A percentile compares a stretch with the other conserved stretches of the same genome.
These are phyloP conservation scores for Thamnophis elegans DNA, from an alignment of 2,797 vertebrate species.

Conservation along the genomic window DNA sequence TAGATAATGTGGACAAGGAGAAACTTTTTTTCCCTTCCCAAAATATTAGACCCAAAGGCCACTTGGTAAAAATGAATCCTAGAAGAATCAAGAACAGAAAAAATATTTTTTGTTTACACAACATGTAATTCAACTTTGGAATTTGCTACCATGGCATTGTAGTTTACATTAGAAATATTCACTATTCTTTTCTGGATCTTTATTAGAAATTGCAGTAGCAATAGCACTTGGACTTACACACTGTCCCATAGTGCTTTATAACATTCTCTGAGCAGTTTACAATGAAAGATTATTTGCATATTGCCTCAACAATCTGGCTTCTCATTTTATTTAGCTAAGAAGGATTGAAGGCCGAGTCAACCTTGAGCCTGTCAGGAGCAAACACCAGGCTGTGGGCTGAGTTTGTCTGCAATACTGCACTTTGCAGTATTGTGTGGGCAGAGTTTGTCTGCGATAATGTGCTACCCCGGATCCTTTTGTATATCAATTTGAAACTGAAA, in stretches of 20 bases:
- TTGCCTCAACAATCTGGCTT: neutral
- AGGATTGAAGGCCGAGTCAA: neutral
- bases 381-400: neutral
- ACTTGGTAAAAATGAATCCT: neutral
- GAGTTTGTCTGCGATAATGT: neutral
- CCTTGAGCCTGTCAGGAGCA: neutral
- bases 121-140: neutral
- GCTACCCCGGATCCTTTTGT: neutral
- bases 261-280: neutral
- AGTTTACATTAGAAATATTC: neutral
- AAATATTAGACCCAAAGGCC: neutral
- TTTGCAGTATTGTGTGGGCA: neutral
- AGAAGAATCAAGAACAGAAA: neutral
- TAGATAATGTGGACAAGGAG: neutral
- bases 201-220: neutral
- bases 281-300: neutral
- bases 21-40: neutral
- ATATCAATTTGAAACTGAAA: neutral
- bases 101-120: neutral
- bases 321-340: neutral
- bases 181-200: neutral
- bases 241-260: neutral
- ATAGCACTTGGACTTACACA: neutral
- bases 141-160: no score
- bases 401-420: neutral